Evolutionary conservation across 2,888 invertebrate genomes (phyloP).

Genomic region (Tiliacea aurago): DNA sequence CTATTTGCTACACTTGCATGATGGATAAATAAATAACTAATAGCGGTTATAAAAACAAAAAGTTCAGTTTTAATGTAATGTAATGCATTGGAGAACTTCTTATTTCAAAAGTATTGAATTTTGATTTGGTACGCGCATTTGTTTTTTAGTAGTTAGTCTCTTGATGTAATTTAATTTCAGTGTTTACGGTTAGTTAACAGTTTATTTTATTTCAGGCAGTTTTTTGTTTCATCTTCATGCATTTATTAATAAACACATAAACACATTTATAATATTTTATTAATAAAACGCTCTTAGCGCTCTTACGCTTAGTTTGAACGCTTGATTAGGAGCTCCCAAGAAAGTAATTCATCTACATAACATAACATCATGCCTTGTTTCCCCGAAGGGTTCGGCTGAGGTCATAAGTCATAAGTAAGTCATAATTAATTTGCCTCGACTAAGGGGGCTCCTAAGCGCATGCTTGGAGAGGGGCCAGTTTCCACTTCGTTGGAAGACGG

Average conservation of each 20-base stretch:
- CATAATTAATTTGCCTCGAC: no score
- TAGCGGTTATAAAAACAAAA: slow-evolving; percentile 47
- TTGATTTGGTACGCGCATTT: slow-evolving; percentile 31
- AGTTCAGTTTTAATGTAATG: slow-evolving; percentile 7
- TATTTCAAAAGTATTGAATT: slow-evolving; percentile 47
- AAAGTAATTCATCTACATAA: no score
- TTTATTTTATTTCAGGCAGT: not conserved
- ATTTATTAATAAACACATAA: no score
- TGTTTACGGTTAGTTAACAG: not conserved
- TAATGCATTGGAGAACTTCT: slow-evolving; percentile 22
- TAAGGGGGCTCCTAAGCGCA: no score
- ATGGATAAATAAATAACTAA: slow-evolving; percentile 53
- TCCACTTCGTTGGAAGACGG: no score
- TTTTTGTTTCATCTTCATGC: not conserved
- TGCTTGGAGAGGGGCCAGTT: no score
- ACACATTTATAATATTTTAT: not conserved
- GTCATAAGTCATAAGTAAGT: no score
- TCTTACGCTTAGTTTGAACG: no score
- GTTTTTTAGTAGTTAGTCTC: slow-evolving; percentile 15
- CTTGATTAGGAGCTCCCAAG: no score
- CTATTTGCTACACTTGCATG: slow-evolving; percentile 44
- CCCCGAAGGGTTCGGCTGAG: no score
- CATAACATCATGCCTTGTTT: no score
- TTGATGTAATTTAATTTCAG: slow-evolving; percentile 15
- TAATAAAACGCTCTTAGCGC: not conserved